Conservation (phyloP, 2,797 vertebrate genomes). For the Macroramphosus scolopax region DNA sequence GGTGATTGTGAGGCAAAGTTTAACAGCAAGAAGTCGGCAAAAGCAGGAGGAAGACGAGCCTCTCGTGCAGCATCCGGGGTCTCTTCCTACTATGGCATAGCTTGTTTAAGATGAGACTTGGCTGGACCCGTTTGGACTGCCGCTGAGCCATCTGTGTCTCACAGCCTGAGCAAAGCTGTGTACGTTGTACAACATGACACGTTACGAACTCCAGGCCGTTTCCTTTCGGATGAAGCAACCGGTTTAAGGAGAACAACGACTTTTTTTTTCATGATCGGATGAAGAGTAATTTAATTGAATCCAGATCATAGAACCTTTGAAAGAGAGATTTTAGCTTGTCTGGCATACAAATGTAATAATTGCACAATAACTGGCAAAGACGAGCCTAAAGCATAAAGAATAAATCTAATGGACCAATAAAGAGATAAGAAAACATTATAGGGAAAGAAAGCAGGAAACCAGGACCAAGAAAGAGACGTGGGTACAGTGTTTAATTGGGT, state of each 20-base stretch:
- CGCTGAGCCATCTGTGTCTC: conserved; percentile 68
- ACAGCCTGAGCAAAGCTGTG: conserved; percentile 51
- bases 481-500: conserved; percentile 48
- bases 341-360: too few species aligned
- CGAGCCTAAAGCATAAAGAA: too few species aligned
- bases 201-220: conserved; percentile 33
- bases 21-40: conserved; percentile 8
- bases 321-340: too few species aligned
- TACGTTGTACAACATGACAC: conserved; percentile 29
- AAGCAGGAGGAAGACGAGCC: conserved; percentile 1
- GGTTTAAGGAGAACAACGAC: not conserved
- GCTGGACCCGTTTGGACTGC: conserved; percentile 50
- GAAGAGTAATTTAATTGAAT: too few species aligned
- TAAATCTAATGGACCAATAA: too few species aligned
- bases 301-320: too few species aligned
- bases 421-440: conserved; percentile 5
- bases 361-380: too few species aligned
- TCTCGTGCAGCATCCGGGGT: conserved; percentile 16
- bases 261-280: too few species aligned
- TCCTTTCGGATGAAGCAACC: conserved; percentile 39
- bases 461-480: conserved; percentile 15
- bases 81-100: conserved; percentile 24
- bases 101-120: conserved; percentile 49
- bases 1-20: conserved; percentile 18
- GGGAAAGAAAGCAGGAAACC: conserved; percentile 5